Conservation (phyloP, 2,113 vertebrate species). For the Cacatua alba region DNA sequence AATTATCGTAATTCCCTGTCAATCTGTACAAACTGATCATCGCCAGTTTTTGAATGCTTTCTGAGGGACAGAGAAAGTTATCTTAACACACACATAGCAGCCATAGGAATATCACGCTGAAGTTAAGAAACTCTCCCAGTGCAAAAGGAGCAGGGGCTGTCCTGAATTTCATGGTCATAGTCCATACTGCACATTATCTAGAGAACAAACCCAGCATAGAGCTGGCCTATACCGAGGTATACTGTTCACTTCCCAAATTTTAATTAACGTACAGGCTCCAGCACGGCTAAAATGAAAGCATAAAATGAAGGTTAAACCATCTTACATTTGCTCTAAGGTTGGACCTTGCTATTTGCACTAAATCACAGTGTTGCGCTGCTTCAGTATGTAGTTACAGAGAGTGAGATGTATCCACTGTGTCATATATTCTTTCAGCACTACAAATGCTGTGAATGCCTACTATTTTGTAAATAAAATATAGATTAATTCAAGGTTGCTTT, state of each 20-base stretch:
- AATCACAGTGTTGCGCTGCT: neutral
- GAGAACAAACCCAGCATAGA: neutral
- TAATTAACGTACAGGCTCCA: neutral
- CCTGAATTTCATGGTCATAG: neutral
- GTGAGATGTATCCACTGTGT: neutral
- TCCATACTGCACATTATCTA: neutral
- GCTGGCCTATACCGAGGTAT: neutral
- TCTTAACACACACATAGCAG: neutral
- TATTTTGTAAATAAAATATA: neutral
- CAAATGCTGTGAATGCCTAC: neutral
- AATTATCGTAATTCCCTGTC: neutral
- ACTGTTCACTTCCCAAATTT: neutral
- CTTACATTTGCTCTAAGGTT: neutral
- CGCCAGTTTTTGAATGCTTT: neutral
- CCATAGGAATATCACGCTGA: neutral
- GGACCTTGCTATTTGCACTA: neutral
- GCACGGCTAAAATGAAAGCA: neutral
- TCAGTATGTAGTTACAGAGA: neutral
- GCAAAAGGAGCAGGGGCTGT: neutral
- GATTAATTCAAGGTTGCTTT: neutral
- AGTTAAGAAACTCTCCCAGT: neutral
- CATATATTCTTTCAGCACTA: neutral
- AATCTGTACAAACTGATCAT: neutral
- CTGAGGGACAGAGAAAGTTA: neutral
- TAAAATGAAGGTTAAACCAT: neutral